These are phyloP conservation scores for Mionectes macconnelli DNA, from an alignment of 2,113 vertebrate genomes.

Conservation along the genomic window DNA sequence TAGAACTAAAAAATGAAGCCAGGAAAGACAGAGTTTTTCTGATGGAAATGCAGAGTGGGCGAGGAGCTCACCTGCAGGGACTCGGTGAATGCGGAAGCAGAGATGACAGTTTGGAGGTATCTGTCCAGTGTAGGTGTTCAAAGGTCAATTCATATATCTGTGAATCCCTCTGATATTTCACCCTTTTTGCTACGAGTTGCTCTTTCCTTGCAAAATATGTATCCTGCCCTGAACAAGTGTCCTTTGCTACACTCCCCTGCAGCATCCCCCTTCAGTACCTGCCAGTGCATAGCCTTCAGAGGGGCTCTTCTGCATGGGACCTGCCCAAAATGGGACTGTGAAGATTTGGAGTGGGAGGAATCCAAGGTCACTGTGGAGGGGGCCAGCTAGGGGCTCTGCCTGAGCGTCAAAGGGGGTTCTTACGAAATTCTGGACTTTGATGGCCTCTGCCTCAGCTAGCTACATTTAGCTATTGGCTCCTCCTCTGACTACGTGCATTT, in stretches of 20 bases:
- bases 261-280: not conserved
- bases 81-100: not conserved
- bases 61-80: not conserved
- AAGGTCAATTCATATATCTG: not conserved
- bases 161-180: not conserved
- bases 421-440: not conserved
- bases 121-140: not conserved
- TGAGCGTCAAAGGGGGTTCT: not conserved
- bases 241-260: not conserved
- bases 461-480: not conserved
- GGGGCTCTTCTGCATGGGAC: not conserved
- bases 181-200: not conserved
- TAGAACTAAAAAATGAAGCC: not conserved
- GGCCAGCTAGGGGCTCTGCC: not conserved
- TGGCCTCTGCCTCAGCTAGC: not conserved
- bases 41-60: not conserved
- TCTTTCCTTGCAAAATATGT: not conserved
- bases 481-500: not conserved
- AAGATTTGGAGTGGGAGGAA: not conserved
- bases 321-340: not conserved
- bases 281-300: no score
- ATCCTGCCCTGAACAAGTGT: not conserved
- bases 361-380: not conserved
- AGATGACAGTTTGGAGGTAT: not conserved
- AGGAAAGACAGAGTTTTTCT: not conserved